phyloP scores from a whole-genome alignment of 2,888 invertebrate genomes.

The Crioceris asparagi region DNA sequence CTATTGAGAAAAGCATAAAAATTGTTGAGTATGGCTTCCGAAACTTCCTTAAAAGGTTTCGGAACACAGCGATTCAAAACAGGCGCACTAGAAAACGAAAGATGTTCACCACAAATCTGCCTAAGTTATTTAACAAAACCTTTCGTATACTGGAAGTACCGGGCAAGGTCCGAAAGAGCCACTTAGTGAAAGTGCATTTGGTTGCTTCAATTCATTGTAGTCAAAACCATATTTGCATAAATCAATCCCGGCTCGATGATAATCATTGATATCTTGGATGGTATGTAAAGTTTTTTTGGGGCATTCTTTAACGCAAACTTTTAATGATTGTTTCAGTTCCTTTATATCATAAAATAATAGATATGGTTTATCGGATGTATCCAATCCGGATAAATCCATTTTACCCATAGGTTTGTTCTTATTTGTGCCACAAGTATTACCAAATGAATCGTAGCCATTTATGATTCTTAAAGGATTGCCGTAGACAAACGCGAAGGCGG shows the following conservation, averaged over 20 bases:
- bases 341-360: slow-evolving; percentile 76
- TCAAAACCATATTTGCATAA: slow-evolving; percentile 67
- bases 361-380: slow-evolving; percentile 65
- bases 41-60: slow-evolving; percentile 53
- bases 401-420: slow-evolving; percentile 64
- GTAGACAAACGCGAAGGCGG: slow-evolving; percentile 78
- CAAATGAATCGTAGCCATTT: slow-evolving; percentile 89
- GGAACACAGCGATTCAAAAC: slow-evolving; percentile 85
- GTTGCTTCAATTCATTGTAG: slow-evolving; percentile 39
- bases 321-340: slow-evolving; percentile 64
- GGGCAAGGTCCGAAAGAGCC: slow-evolving; percentile 67
- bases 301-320: slow-evolving; percentile 84
- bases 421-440: slow-evolving; percentile 84
- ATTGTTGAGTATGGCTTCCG: slow-evolving; percentile 52
- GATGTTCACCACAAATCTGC: too few species aligned
- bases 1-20: slow-evolving; percentile 75
- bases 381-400: slow-evolving; percentile 67
- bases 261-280: slow-evolving; percentile 58
- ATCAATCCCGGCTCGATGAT: slow-evolving; percentile 64
- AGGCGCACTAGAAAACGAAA: slow-evolving; percentile 46
- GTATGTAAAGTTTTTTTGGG: slow-evolving; percentile 56
- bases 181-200: slow-evolving; percentile 27
- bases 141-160: slow-evolving; percentile 62
- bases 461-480: slow-evolving; percentile 77
- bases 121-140: too few species aligned